Base-by-base conservation (phyloP, 2,888 invertebrate species). In the Mesochorus sp. region DNA sequence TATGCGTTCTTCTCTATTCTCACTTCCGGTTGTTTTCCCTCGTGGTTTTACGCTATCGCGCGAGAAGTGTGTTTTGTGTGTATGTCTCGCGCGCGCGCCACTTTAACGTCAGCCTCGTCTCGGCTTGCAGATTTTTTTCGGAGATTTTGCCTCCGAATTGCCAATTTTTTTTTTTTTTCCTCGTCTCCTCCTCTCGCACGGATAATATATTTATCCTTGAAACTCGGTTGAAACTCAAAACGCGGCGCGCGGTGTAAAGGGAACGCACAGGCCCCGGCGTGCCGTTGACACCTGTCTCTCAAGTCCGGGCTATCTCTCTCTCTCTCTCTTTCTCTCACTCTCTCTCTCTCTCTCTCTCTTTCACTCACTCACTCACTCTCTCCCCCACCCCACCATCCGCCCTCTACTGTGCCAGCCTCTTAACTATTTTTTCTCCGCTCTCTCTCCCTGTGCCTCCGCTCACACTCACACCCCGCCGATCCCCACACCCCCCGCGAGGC, bases 221-320 rank as follows among this genome's bases (percentile, higher is more conserved):
- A 55, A 57, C n/a, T n/a, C 66, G 66, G 67, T 79, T 76, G 73
- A 77, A 80, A 75, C 26, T 74, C 71, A 51, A 84, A 84, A 79
- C 67, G 76, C 75, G 78, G 73, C 73, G 79, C 68, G n/a, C n/a
- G n/a, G n/a, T n/a, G n/a, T n/a, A n/a, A 79, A 73, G 79, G 76
- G 80, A 64, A 77, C 74, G 80, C 80, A 83, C 78, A 81, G 83
- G 85, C 82, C 86, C 85, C 87, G 86, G 85, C 85, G 87, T 89
- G 85, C 85, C 87, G 89, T 89, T 89, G 89, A 89, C 89, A 89
- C 89, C 89, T 89, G 90, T 89, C 89, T 85, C 86, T 88, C 87
- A 87, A 88, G 86, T 88, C 86, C 71, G 76, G 74, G 66, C 79
- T 72, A 84, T 83, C 47, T 66, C 66, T 66, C 85, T 84, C 85